phyloP scores from a whole-genome alignment of 2,113 vertebrate species.

The Rhineura floridana region DNA sequence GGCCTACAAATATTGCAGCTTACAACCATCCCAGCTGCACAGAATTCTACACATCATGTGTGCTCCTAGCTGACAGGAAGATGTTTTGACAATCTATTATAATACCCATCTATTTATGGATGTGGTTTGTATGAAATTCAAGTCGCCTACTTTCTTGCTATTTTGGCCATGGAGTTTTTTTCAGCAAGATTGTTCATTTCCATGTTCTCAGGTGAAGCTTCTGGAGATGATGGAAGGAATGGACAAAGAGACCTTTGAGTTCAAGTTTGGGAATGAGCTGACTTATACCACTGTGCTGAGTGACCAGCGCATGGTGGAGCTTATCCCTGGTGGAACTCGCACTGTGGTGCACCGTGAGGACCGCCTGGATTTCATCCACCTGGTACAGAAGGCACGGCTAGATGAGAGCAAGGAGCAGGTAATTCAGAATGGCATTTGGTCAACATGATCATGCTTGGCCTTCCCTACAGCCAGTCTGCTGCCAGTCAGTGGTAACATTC shows the following conservation, averaged over 20 bases:
- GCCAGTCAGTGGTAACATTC: neutral
- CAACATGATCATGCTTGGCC: neutral
- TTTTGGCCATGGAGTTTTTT: neutral
- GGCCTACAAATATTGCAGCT: neutral
- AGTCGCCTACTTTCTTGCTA: neutral
- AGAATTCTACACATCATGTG: neutral
- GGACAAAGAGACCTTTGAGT: conserved; percentile 95
- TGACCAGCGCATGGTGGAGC: conserved; percentile 87
- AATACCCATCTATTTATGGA: neutral
- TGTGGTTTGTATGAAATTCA: neutral
- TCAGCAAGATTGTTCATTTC: no score
- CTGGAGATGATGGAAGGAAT: conserved; percentile 96
- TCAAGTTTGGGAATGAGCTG: conserved; percentile 94
- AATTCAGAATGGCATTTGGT: neutral
- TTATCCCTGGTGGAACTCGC: conserved; percentile 85
- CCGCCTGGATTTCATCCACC: conserved; percentile 86
- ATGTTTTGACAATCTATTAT: neutral
- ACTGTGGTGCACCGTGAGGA: conserved; percentile 87
- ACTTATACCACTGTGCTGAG: conserved; percentile 93
- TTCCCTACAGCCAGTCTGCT: neutral
- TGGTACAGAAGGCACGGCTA: conserved; percentile 90
- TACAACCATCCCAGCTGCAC: neutral
- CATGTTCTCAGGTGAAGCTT: conserved; percentile 86
- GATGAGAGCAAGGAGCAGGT: conserved; percentile 96
- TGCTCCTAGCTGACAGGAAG: neutral